Percentiles rank a stretch among this genome's conserved stretches.
phyloP scores from a whole-genome alignment of 2,888 invertebrate species.

The Laothoe populi region DNA sequence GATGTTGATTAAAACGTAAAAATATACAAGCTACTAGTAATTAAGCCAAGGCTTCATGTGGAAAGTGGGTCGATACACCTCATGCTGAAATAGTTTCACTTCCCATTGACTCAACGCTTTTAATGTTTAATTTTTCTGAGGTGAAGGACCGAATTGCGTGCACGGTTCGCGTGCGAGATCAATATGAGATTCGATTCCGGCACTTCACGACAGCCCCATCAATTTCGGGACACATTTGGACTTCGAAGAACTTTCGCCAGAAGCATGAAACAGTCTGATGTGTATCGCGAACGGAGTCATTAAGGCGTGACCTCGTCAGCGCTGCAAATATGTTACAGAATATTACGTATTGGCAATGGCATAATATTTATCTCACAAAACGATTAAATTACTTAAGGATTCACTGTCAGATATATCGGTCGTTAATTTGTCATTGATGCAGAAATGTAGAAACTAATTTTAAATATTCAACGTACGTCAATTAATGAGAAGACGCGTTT shows the following conservation, averaged over 20 bases:
- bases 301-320: conserved; percentile 11
- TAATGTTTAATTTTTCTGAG: conserved; percentile 53
- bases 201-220: conserved; percentile 68
- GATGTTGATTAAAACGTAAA: conserved; percentile 34
- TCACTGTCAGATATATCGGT: background rate
- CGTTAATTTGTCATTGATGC: conserved; percentile 12
- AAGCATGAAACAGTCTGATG: conserved; percentile 66
- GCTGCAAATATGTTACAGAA: conserved; percentile 22
- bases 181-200: conserved; percentile 68
- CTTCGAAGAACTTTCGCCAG: conserved; percentile 79
- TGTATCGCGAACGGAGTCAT: conserved; percentile 50
- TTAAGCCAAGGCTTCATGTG: conserved; percentile 49
- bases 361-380: conserved; percentile 19
- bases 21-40: conserved; percentile 47
- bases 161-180: conserved; percentile 64
- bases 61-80: conserved; percentile 53
- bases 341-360: conserved; percentile 21
- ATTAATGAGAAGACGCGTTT: conserved; percentile 10
- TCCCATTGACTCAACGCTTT: conserved; percentile 44
- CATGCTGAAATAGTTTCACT: conserved; percentile 57
- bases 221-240: conserved; percentile 73
- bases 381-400: conserved; percentile 11
- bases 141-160: conserved; percentile 71
- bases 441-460: conserved; percentile 20
- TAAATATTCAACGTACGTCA: background rate